phyloP scores from a whole-genome alignment of 2,888 invertebrate species.

The Onchidella celtica region DNA sequence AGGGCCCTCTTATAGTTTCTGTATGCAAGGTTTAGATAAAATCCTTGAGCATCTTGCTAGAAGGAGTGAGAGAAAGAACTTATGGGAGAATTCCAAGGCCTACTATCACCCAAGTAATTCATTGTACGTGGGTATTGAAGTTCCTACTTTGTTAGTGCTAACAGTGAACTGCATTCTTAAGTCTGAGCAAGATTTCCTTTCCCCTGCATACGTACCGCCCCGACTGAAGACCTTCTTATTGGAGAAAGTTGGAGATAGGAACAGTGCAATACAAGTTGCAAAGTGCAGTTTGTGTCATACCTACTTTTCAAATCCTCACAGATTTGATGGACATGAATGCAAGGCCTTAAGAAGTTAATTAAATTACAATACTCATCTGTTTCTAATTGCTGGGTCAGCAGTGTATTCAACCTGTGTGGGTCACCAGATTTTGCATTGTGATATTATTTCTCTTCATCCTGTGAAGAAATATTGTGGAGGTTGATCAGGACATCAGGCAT shows the following conservation, averaged over 20 bases:
- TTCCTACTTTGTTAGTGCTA: background rate
- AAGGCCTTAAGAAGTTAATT: background rate
- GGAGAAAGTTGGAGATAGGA: background rate
- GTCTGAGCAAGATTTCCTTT: background rate
- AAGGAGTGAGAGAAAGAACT: background rate
- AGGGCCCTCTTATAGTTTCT: background rate
- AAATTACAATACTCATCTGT: no score
- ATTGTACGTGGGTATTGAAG: background rate
- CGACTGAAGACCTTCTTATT: background rate
- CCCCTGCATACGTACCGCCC: background rate
- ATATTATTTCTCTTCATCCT: no score
- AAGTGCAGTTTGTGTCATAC: background rate
- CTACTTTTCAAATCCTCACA: background rate
- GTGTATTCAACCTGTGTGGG: no score
- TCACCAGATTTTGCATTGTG: no score
- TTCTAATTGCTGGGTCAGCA: no score
- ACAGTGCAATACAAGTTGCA: background rate
- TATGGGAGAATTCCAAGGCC: background rate
- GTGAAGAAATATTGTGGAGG: no score
- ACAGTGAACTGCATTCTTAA: background rate
- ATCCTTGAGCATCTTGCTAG: background rate
- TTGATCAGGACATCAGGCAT: no score
- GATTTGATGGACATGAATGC: background rate
- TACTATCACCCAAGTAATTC: background rate
- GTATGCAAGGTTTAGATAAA: background rate